These are phyloP conservation scores for Sturmia bella DNA, from an alignment of 2,888 invertebrate genomes.

Conservation along the genomic window DNA sequence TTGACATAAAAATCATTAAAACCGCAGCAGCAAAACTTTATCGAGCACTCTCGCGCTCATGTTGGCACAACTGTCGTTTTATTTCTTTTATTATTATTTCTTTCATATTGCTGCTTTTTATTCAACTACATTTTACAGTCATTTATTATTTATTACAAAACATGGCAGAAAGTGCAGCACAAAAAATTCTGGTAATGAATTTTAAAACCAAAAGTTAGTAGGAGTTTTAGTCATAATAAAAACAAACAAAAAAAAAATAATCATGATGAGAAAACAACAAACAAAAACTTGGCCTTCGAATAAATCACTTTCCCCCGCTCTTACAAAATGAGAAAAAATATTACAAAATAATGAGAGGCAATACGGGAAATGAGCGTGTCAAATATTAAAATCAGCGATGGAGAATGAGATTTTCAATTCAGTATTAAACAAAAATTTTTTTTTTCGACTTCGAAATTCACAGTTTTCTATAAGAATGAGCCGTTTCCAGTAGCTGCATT, in stretches of 20 bases:
- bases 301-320: neutral
- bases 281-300: slow-evolving; percentile 15
- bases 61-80: slow-evolving; percentile 22
- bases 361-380: neutral
- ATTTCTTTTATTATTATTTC: no score
- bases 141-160: slow-evolving; percentile 53
- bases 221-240: neutral
- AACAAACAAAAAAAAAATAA: slow-evolving; percentile 13
- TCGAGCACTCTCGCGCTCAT: slow-evolving; percentile 26
- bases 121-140: neutral
- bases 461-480: no score
- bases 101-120: neutral
- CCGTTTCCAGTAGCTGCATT: no score
- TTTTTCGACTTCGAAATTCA: no score
- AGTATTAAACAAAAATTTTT: no score
- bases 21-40: slow-evolving; percentile 27
- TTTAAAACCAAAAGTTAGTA: slow-evolving; percentile 25
- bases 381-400: no score
- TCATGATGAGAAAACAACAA: neutral
- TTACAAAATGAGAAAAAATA: neutral
- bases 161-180: neutral
- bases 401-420: no score
- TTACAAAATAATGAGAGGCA: neutral
- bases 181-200: slow-evolving; percentile 19
- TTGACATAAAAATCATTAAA: slow-evolving; percentile 54